Base-by-base conservation (phyloP, 2,113 vertebrate species). In the Gambusia holbrooki region DNA sequence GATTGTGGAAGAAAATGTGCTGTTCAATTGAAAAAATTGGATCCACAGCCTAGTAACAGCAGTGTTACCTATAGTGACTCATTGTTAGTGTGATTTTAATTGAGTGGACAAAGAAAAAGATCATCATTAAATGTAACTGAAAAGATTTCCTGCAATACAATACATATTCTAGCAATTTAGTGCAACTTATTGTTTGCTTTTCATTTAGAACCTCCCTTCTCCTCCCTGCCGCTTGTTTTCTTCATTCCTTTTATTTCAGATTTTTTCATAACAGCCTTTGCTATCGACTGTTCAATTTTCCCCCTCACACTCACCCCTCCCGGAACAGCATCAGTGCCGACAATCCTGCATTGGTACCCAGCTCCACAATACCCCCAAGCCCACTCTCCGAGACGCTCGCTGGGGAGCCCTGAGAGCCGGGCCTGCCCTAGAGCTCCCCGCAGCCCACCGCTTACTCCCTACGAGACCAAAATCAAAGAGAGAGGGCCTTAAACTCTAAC, bases 221-320 rank as follows among this genome's bases (percentile, higher is more conserved):
- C 42, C 15, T 5, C 42, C 42, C 42, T 1, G 15, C 12, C 5
- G 1, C 45, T 48, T 19, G 19, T 83, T 32, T 63, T 81, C 76
- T 83, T 48, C 71, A 48, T 67, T 85, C 51, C 84, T 76, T 79
- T 42, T 68, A 51, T 86, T 65, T 69, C 9, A 69, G 42, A 11
- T 11, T 42, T 69, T 84, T 88, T 83, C 79, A 9, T 68, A 60
- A 28, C 75, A 69, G 82, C 81, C 85, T 86, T 88, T 27, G n/a
- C 89, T 94, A 95, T 94, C 93, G 94, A 94, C 93, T 93, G 94
- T 94, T 90, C 92, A 92, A 91, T 93, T 93, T 92, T 93, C 82
- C 80, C 91, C 87, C 91, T 92, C 86, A 71, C 91, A 91, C 87
- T 84, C 93, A 92, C 85, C 90, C 88, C 74, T 74, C 79, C 79